Percentiles rank a stretch among this genome's conserved stretches.
Evolutionary conservation across 2,888 invertebrate species (phyloP).

Genomic region (Philereme vetulata): DNA sequence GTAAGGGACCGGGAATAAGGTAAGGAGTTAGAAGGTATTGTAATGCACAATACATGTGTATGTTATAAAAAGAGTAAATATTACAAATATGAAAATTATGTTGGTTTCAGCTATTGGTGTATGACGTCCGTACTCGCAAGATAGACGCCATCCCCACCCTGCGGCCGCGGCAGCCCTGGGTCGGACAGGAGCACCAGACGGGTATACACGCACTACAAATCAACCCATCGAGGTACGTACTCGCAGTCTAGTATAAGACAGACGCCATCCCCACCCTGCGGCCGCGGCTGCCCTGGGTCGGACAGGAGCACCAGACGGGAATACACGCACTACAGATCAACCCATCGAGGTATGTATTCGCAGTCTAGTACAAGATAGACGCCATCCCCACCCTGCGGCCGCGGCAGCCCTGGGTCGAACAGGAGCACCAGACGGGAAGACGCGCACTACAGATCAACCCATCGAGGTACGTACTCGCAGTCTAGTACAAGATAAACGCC

Average conservation of each 20-base stretch:
- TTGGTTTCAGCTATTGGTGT: constrained; percentile 89
- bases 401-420: constrained; percentile 78
- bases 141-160: constrained; percentile 95
- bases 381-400: constrained; percentile 93
- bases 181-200: constrained; percentile 88
- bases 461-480: constrained; percentile 79
- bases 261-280: constrained; percentile 95
- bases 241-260: constrained; percentile 73
- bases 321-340: constrained; percentile 97
- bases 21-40: too few species aligned
- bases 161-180: constrained; percentile 82
- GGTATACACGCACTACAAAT: constrained; percentile 97
- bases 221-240: constrained; percentile 90
- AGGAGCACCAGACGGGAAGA: constrained; percentile 92
- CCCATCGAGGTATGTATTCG: constrained; percentile 86
- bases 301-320: constrained; percentile 90
- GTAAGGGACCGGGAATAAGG: constrained; percentile 64
- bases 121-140: constrained; percentile 94
- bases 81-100: neutral
- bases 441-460: constrained; percentile 98
- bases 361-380: constrained; percentile 85
- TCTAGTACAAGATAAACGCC: constrained; percentile 86
- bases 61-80: too few species aligned
- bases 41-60: too few species aligned
- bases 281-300: constrained; percentile 80